Percentiles rank a stretch among this genome's conserved stretches.
Evolutionary conservation across 2,888 invertebrate genomes (phyloP).

Genomic region (Colostygia pectinataria): DNA sequence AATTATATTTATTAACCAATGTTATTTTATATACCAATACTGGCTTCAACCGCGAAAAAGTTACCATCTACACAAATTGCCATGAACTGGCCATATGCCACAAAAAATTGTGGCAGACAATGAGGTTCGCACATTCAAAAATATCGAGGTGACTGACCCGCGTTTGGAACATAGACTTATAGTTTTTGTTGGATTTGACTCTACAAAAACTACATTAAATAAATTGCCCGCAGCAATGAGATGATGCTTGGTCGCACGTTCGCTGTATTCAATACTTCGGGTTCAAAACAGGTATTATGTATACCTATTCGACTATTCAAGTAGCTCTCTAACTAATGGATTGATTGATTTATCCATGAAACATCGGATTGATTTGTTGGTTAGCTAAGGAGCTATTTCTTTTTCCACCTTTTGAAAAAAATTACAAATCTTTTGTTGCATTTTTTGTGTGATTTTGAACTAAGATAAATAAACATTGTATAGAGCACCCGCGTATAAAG

Average conservation of each 20-base stretch:
- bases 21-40: background rate
- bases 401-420: too few species aligned
- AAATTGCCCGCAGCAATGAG: conserved; percentile 60
- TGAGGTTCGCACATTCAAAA: conserved; percentile 77
- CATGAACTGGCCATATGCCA: conserved; percentile 68
- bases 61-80: conserved; percentile 56
- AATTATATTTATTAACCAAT: background rate
- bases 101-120: conserved; percentile 74
- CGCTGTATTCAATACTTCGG: conserved; percentile 34
- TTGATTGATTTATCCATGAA: conserved; percentile 10
- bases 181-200: conserved; percentile 68
- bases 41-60: conserved; percentile 21
- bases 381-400: too few species aligned
- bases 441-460: too few species aligned
- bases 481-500: too few species aligned
- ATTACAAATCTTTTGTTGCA: too few species aligned
- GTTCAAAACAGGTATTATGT: conserved; percentile 22
- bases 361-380: background rate
- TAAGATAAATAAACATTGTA: too few species aligned
- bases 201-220: conserved; percentile 65
- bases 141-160: conserved; percentile 72
- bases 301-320: conserved; percentile 7
- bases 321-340: conserved; percentile 8
- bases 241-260: conserved; percentile 49
- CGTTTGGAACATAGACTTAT: conserved; percentile 60